Percentiles rank a stretch among this genome's conserved stretches.
Conservation (phyloP, 2,113 vertebrate genomes). For the Trochalopteron elliotii region DNA sequence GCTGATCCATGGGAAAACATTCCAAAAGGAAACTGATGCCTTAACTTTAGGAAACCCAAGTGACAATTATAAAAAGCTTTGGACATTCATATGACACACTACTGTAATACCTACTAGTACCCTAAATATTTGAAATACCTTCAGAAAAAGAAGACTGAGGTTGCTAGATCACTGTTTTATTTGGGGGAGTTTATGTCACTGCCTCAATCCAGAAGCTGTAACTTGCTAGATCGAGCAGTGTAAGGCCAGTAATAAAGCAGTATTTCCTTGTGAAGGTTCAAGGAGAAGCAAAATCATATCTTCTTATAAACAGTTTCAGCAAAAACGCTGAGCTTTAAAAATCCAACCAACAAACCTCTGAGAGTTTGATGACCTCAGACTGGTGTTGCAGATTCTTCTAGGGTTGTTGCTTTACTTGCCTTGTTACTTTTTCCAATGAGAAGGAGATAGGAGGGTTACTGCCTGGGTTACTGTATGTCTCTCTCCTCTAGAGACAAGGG, state of each 20-base stretch:
- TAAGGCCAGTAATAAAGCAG: neutral
- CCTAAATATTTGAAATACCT: neutral
- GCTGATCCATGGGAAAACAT: neutral
- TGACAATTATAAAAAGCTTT: neutral
- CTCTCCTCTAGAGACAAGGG: neutral
- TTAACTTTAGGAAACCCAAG: neutral
- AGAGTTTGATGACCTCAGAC: neutral
- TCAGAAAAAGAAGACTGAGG: neutral
- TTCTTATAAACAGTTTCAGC: neutral
- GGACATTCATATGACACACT: accelerated
- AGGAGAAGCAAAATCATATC: neutral
- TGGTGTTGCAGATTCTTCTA: neutral
- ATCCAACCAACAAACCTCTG: neutral
- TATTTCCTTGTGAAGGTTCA: neutral
- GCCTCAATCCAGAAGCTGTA: neutral
- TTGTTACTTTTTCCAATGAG: neutral
- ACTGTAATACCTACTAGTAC: neutral
- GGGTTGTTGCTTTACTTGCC: neutral
- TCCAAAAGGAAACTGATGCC: neutral
- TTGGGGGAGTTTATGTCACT: neutral
- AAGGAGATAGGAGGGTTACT: neutral
- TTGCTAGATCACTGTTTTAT: neutral
- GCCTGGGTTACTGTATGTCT: neutral
- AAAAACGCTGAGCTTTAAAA: neutral
- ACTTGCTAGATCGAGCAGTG: neutral